Evolutionary conservation across 2,797 vertebrate species (phyloP).

Genomic region (Mus caroli): DNA sequence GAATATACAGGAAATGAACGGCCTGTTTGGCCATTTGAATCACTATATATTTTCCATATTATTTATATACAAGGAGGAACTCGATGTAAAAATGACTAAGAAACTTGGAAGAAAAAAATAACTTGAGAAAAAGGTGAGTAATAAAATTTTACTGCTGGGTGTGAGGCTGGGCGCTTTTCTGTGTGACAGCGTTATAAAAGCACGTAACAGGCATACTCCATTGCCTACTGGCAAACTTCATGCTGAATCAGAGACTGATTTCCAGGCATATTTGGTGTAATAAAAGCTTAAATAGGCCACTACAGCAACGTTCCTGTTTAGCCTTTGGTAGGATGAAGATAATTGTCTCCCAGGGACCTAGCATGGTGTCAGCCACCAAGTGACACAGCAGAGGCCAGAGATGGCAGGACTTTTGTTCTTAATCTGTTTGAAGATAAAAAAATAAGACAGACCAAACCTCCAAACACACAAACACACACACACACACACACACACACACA

Average conservation of each 20-base stretch:
- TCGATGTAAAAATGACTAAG: conserved; percentile 42
- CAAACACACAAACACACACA: not conserved
- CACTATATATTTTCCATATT: conserved; percentile 36
- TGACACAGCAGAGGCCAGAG: not conserved
- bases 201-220: not conserved
- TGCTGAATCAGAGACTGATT: conserved; percentile 8
- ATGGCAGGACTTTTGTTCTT: not conserved
- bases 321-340: not conserved
- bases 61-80: conserved; percentile 40
- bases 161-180: not conserved
- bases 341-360: not conserved
- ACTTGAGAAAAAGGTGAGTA: not conserved
- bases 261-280: not conserved
- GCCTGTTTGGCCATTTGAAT: not conserved
- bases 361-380: not conserved
- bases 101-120: conserved; percentile 40
- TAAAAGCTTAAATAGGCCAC: not conserved
- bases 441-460: not conserved
- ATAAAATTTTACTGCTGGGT: not conserved
- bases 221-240: conserved; percentile 4
- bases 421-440: not conserved
- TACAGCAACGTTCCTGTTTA: not conserved
- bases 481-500: not conserved
- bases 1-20: not conserved
- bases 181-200: not conserved